Evolutionary conservation across 2,113 vertebrate species (phyloP), one percentile per base, ranked within the genome.

Genomic region (Epinephelus fuscoguttatus): DNA sequence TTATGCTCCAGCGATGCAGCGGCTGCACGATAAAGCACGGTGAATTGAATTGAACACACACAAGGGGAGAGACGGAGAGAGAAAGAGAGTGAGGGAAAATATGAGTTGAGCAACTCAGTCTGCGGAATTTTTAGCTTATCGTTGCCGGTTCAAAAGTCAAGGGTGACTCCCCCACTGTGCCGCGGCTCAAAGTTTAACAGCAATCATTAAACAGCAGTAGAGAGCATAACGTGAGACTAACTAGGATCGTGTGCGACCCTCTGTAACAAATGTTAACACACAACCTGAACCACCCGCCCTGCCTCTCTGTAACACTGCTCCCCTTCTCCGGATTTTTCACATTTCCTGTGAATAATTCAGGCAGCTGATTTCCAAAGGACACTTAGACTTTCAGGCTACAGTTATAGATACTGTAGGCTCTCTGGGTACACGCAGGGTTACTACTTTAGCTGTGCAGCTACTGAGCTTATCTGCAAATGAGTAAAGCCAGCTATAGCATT

Each of bases 121-220:
- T 45, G 66, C 76, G 47, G 80, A 81, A 79, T 74, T 85, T 83
- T 79, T 52, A 80, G 70, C 92, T 95, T 94, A 95, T 95, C 95
- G 19, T 40, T 42, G 68, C 72, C 75, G 27, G 92, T 89, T 90
- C 91, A 92, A 93, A 94, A 87, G 95, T 94, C 93, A 94, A 88
- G 88, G 82, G 88, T 86, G 81, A 82, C 79, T 69, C 73, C 3
- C 0, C 55, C 1, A 18, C 82, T 14, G 82, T 30, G 86, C 80
- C 45, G 5, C 13, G 18, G 92, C 84, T 93, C 93, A 95, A 95
- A 93, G 94, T 94, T 92, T 87, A 88, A 81, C 72, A 81, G 85
- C 72, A 91, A 92, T 93, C 89, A 93, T 92, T 92, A 92, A 91
- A 90, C 94, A 87, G 92, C 76, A 53, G 83, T 4, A 40, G 56